These are phyloP conservation scores for Drosophila ogumai DNA, from an alignment of 1,140 invertebrate genomes.

Conservation along the genomic window DNA sequence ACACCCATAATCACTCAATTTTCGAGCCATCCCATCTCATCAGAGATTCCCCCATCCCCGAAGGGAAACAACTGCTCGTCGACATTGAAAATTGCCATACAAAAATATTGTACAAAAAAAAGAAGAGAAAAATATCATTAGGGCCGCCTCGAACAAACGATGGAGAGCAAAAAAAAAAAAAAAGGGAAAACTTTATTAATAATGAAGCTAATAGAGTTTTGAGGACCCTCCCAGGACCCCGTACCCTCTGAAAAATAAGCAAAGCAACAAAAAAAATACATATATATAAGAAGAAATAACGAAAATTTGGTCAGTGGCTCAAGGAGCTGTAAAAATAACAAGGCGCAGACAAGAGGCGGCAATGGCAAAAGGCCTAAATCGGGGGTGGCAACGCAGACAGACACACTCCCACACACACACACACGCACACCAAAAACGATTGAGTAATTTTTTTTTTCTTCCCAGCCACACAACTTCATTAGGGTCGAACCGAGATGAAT, in stretches of 20 bases:
- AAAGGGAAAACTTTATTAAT: constrained; percentile 55
- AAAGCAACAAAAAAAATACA: background rate
- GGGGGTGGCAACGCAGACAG: constrained; percentile 60
- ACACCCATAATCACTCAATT: constrained; percentile 54
- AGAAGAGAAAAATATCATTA: constrained; percentile 42
- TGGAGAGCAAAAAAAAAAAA: too few relatives aligned
- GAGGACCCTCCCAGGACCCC: constrained; percentile 25
- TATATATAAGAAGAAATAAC: constrained; percentile 4
- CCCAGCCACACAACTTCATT: constrained; percentile 74
- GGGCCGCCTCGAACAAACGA: constrained; percentile 8
- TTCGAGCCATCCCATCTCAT: constrained; percentile 27
- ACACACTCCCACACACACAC: constrained; percentile 17
- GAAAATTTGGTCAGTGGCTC: constrained; percentile 52
- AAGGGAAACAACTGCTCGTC: constrained; percentile 3
- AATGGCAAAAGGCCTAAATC: constrained; percentile 64
- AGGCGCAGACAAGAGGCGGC: constrained; percentile 77
- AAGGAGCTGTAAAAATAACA: constrained; percentile 72
- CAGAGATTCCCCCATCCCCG: constrained; percentile 5
- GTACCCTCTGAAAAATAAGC: constrained; percentile 15
- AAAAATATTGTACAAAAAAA: constrained; percentile 19
- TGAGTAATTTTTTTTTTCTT: constrained; percentile 40
- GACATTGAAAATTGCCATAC: constrained; percentile 36
- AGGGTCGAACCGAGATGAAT: constrained; percentile 50
- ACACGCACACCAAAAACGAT: constrained; percentile 19
- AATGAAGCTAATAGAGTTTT: constrained; percentile 55